Conservation (phyloP, 2,113 vertebrate species). For the Lycocorax pyrrhopterus region DNA sequence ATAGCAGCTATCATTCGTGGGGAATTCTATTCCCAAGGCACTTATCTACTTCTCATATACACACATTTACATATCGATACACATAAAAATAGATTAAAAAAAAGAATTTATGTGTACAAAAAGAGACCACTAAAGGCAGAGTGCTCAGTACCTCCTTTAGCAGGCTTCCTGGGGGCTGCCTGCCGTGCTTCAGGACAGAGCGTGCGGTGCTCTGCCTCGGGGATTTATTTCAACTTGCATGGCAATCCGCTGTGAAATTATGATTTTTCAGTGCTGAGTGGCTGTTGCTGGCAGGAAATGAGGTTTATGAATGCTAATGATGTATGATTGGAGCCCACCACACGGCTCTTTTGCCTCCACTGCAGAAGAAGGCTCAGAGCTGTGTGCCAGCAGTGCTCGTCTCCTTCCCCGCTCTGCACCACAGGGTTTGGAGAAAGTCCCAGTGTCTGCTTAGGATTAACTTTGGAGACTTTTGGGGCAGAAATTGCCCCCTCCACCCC, state of each 20-base stretch:
- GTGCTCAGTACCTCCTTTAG: not conserved
- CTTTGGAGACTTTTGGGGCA: not conserved
- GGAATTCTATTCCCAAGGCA: not conserved
- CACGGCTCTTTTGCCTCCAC: not conserved
- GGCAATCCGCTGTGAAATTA: slow-evolving; percentile 53
- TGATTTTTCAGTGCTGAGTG: slow-evolving; percentile 44
- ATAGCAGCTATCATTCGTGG: not conserved
- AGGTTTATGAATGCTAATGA: not conserved
- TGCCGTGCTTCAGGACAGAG: rapidly evolving
- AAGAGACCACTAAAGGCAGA: not conserved
- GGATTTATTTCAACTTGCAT: slow-evolving; percentile 15
- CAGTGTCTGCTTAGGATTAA: not conserved
- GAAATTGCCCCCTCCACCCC: not conserved
- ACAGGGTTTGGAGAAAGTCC: not conserved
- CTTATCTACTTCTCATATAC: not conserved
- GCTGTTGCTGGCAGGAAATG: slow-evolving; percentile 15
- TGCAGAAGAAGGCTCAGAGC: not conserved
- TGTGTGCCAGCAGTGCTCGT: rapidly evolving
- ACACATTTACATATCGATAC: not conserved
- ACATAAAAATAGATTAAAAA: not conserved
- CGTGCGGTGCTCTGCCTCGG: not conserved
- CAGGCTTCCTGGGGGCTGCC: not conserved
- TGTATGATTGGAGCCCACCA: not conserved
- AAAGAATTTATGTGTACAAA: not conserved
- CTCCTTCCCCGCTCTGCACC: not conserved